Evolutionary conservation across 2,888 invertebrate genomes (phyloP), one percentile per base, ranked within the genome.

Genomic region (Cantharis nigra): DNA sequence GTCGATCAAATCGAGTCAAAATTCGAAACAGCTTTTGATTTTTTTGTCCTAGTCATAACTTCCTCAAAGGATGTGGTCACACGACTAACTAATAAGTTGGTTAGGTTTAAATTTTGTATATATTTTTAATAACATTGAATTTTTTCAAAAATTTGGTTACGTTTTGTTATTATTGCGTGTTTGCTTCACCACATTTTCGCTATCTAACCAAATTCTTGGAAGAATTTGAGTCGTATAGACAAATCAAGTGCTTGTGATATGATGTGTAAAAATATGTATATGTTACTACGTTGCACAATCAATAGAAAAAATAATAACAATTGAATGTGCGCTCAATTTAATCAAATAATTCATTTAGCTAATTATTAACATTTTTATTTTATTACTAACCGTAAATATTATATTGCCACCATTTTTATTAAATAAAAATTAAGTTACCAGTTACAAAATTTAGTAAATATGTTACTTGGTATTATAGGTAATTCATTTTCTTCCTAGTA

Each of bases 181-280:
- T 49, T n/a, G 49, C 49, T 49, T 49, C n/a, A 49, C 49, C 49
- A 49, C n/a, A 13, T 5, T 49, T 49, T n/a, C 10, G 26, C 26
- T 67, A 67, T 67, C 26, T n/a, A 10, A 63, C 49, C 49, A 28
- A 49, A 64, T 63, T 23, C 70, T 75, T 64, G 13, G 26, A 70
- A 33, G 70, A 26, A 65, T 62, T 23, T 14, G 20, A 49, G 64
- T 70, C 23, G n/a, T 13, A 18, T 49, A 74, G 72, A 63, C 64
- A 70, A 62, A 79, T 69, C 30, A 82, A 82, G 80, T 82, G 83
- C 83, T 83, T 82, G 83, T 83, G 83, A 83, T 83, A 83, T 82
- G 82, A 83, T 83, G 81, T 82, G 81, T 81, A 82, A 80, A 81
- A 74, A 71, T 33, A 76, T 49, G 23, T 62, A 49, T 14, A 71